phyloP scores from a whole-genome alignment of 2,888 invertebrate genomes.

The Xylocampa areola region DNA sequence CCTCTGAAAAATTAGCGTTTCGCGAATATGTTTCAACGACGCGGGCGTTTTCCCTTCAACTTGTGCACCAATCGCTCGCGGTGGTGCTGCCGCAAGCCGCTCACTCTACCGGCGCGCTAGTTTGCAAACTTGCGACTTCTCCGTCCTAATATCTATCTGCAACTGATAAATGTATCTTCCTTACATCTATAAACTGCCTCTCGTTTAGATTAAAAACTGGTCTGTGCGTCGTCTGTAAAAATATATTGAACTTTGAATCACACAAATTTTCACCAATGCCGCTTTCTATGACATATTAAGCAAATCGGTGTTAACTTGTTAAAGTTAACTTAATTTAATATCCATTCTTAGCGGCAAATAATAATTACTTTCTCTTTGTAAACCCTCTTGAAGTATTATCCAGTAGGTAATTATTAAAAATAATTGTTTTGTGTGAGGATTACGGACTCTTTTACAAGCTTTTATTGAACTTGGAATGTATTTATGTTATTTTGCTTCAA shows the following conservation, averaged over 20 bases:
- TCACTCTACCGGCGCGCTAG: conserved; percentile 46
- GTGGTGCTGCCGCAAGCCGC: conserved; percentile 49
- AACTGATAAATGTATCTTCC: conserved; percentile 63
- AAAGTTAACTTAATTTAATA: conserved; percentile 24
- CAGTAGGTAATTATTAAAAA: conserved; percentile 15
- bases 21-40: conserved; percentile 84
- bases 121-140: conserved; percentile 56
- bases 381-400: conserved; percentile 5
- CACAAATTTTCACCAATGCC: conserved; percentile 12
- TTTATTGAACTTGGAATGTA: too few species aligned
- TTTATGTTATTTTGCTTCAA: too few species aligned
- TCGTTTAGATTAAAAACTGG: conserved; percentile 48
- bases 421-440: not conserved
- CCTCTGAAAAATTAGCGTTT: conserved; percentile 87
- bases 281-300: conserved; percentile 53
- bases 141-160: conserved; percentile 56
- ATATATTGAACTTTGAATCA: conserved; percentile 25
- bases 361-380: not conserved
- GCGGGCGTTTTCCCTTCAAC: conserved; percentile 82
- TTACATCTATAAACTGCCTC: conserved; percentile 54
- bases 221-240: conserved; percentile 32
- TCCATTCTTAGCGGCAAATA: conserved; percentile 19
- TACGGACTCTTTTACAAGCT: not conserved
- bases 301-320: conserved; percentile 24
- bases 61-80: conserved; percentile 78